Evolutionary conservation across 2,113 vertebrate species (phyloP).

Genomic region (Nannospalax galili): DNA sequence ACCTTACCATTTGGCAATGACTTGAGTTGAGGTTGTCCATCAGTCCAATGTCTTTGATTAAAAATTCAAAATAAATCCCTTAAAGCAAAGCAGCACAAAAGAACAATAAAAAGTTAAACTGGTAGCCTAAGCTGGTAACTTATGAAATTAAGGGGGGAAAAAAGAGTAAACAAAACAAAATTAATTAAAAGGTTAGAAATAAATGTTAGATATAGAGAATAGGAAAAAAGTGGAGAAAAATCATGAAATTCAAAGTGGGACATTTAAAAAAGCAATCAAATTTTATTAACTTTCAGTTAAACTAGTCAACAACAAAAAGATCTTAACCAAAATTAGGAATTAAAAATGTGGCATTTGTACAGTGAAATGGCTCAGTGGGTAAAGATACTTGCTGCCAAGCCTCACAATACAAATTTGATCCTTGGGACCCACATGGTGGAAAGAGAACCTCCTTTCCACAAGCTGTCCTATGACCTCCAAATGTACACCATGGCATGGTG

Average conservation of each 20-base stretch:
- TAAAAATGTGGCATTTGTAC: neutral
- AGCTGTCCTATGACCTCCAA: neutral
- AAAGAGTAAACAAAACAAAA: neutral
- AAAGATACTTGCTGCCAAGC: neutral
- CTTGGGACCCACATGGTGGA: neutral
- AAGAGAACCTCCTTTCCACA: neutral
- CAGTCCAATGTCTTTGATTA: too few relatives aligned
- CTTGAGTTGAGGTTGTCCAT: too few relatives aligned
- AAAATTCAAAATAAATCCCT: too few relatives aligned
- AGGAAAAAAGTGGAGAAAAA: neutral
- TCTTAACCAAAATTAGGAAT: neutral
- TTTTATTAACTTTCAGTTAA: neutral
- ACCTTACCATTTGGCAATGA: too few relatives aligned
- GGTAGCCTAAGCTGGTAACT: neutral
- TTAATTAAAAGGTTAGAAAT: neutral
- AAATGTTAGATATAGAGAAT: neutral
- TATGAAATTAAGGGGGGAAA: neutral
- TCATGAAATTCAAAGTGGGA: neutral
- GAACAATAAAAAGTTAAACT: neutral
- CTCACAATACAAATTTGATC: neutral
- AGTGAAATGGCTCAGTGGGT: neutral
- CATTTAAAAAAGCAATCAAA: neutral
- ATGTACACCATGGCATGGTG: neutral
- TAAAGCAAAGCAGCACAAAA: too few relatives aligned
- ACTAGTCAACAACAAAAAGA: neutral